phyloP scores from a whole-genome alignment of 2,797 vertebrate species.

The Vultur gryphus region DNA sequence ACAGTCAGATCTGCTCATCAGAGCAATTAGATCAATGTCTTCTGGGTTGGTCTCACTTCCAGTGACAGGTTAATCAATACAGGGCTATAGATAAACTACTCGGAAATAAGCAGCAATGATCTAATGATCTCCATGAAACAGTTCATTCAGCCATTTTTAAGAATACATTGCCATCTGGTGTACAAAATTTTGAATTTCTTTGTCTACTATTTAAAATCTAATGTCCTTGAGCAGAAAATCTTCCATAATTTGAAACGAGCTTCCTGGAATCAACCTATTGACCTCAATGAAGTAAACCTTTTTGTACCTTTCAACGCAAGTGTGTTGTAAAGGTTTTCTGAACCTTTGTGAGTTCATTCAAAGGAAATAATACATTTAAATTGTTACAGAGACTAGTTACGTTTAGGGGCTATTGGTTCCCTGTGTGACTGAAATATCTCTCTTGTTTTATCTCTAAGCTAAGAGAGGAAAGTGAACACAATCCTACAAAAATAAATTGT shows the following conservation, averaged over 20 bases:
- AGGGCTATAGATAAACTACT: neutral
- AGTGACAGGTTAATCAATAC: neutral
- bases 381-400: neutral
- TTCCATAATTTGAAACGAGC: neutral
- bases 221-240: neutral
- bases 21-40: neutral
- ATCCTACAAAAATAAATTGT: neutral
- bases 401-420: neutral
- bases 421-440: neutral
- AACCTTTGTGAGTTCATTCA: neutral
- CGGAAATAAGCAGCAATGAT: neutral
- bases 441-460: neutral
- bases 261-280: neutral
- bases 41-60: neutral
- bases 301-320: neutral
- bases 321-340: neutral
- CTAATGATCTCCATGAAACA: neutral
- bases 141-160: conserved; percentile 31
- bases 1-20: neutral
- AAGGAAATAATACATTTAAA: neutral
- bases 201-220: neutral
- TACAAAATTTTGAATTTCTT: neutral
- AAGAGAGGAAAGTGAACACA: neutral
- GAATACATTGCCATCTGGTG: conserved; percentile 72
- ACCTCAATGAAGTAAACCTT: neutral